Evolutionary conservation across 37 sponge, comb jelly and placozoan species (phyloP).

Genomic region (Ephydatia muelleri): DNA sequence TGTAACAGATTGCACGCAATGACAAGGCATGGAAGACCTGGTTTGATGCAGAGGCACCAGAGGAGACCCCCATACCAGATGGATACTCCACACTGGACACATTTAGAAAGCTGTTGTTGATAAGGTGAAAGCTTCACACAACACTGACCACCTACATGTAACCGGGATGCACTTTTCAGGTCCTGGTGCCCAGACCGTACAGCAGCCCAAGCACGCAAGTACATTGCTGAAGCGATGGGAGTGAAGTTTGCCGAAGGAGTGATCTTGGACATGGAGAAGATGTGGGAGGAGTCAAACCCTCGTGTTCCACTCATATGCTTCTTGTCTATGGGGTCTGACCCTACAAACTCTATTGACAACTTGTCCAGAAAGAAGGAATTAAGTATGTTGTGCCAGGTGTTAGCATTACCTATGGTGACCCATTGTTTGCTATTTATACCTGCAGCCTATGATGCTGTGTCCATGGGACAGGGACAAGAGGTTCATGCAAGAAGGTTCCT

Average conservation of each 20-base stretch:
- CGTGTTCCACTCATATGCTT: slow-evolving; percentile 95
- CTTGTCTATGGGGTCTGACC: slow-evolving; percentile 98
- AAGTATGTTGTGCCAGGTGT: slow-evolving; percentile 40
- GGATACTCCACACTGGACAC: slow-evolving; percentile 95
- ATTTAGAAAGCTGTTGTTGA: slow-evolving; percentile 91
- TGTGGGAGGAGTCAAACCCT: slow-evolving; percentile 90
- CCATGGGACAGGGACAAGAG: slow-evolving; percentile 99
- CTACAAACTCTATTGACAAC: slow-evolving; percentile 89
- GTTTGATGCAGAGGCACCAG: slow-evolving; percentile 98
- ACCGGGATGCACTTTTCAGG: not conserved
- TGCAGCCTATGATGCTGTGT: slow-evolving; percentile 84
- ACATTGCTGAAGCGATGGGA: slow-evolving; percentile 94
- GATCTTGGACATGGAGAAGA: slow-evolving; percentile 90
- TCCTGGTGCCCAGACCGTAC: slow-evolving; percentile 98
- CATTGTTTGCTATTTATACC: not conserved
- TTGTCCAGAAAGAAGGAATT: slow-evolving; percentile 87
- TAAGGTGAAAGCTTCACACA: slow-evolving; percentile 35
- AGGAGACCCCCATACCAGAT: slow-evolving; percentile 92
- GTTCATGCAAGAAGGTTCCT: slow-evolving; percentile 94
- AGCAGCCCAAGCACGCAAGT: slow-evolving; percentile 92
- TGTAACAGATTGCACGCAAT: slow-evolving; percentile 80
- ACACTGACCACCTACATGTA: not conserved
- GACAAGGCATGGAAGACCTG: slow-evolving; percentile 98
- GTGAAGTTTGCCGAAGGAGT: slow-evolving; percentile 96
- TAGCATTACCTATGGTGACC: not conserved